A percentile compares a stretch with the other conserved stretches of the same genome.
phyloP scores from a whole-genome alignment of 2,888 invertebrate genomes.

The Amblyteles armatorius region DNA sequence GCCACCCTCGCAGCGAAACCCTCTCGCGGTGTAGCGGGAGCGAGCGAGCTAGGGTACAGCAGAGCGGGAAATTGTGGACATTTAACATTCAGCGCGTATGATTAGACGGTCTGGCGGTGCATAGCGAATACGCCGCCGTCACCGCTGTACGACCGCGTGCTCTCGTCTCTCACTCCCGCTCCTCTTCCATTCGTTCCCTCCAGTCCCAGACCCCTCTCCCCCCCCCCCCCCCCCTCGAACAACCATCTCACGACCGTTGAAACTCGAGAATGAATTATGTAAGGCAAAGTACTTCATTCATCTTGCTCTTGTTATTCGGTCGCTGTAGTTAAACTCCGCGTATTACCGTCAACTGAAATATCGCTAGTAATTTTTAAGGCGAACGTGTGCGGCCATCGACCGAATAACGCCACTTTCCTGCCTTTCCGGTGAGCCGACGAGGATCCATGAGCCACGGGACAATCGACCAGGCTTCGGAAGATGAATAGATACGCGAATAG shows the following conservation, averaged over 20 bases:
- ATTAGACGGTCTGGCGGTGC: slow-evolving; percentile 76
- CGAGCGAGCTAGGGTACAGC: slow-evolving; percentile 43
- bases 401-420: background rate
- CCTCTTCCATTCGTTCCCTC: slow-evolving; percentile 11
- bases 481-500: background rate
- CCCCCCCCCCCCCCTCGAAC: slow-evolving; percentile 42
- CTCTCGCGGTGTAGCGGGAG: slow-evolving; percentile 27
- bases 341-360: slow-evolving; percentile 80
- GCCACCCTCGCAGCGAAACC: slow-evolving; percentile 41
- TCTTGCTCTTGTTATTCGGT: slow-evolving; percentile 82
- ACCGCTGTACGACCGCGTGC: slow-evolving; percentile 56
- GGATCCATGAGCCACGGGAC: background rate
- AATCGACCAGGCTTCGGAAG: background rate
- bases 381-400: slow-evolving; percentile 72
- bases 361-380: slow-evolving; percentile 79
- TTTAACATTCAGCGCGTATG: slow-evolving; percentile 79
- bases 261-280: slow-evolving; percentile 80
- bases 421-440: background rate
- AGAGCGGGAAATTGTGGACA: slow-evolving; percentile 72
- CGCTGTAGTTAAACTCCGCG: slow-evolving; percentile 79
- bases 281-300: slow-evolving; percentile 82
- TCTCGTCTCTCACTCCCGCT: slow-evolving; percentile 38
- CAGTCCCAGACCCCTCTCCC: slow-evolving; percentile 41
- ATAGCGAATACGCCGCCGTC: slow-evolving; percentile 71
- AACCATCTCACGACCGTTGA: slow-evolving; percentile 67